Percentiles rank a stretch among this genome's conserved stretches.
phyloP scores from a whole-genome alignment of 2,888 invertebrate species.

The Ophioninae sp. region DNA sequence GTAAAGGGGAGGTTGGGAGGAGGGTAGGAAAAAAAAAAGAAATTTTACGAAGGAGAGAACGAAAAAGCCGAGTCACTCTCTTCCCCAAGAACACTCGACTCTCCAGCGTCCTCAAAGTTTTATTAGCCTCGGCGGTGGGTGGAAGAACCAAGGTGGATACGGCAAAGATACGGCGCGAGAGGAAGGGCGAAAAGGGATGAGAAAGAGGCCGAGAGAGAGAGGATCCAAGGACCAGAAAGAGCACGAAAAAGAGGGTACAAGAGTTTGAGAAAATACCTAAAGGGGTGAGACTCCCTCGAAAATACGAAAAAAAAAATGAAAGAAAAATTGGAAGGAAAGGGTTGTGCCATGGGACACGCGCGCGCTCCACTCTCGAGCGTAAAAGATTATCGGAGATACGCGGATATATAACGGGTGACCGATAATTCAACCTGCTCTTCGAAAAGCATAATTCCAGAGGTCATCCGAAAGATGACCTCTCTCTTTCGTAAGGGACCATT shows the following conservation, averaged over 20 bases:
- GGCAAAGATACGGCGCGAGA: constrained; percentile 34
- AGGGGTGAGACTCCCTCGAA: constrained; percentile 49
- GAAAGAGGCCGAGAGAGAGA: constrained; percentile 27
- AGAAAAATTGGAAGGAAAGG: constrained; percentile 45
- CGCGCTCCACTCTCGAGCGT: constrained; percentile 71
- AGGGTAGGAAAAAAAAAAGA: constrained; percentile 37
- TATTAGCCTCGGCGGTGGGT: constrained; percentile 66
- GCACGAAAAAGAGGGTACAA: constrained; percentile 44
- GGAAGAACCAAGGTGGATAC: constrained; percentile 60
- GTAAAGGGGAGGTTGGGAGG: constrained; percentile 18
- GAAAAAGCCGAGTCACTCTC: constrained; percentile 63
- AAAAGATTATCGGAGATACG: constrained; percentile 76
- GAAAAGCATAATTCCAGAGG: too few species aligned
- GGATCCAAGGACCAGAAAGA: constrained; percentile 51
- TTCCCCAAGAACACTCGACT: constrained; percentile 66
- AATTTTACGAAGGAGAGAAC: constrained; percentile 45
- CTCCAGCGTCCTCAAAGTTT: constrained; percentile 66
- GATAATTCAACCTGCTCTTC: constrained; percentile 5
- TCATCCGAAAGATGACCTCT: too few species aligned
- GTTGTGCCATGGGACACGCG: constrained; percentile 47
- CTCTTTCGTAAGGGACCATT: too few species aligned
- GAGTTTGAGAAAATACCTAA: constrained; percentile 42
- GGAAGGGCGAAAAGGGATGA: neutral
- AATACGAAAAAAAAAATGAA: constrained; percentile 32
- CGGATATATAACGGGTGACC: constrained; percentile 22